phyloP scores from a whole-genome alignment of 2,113 vertebrate species.

The Crypturellus undulatus region DNA sequence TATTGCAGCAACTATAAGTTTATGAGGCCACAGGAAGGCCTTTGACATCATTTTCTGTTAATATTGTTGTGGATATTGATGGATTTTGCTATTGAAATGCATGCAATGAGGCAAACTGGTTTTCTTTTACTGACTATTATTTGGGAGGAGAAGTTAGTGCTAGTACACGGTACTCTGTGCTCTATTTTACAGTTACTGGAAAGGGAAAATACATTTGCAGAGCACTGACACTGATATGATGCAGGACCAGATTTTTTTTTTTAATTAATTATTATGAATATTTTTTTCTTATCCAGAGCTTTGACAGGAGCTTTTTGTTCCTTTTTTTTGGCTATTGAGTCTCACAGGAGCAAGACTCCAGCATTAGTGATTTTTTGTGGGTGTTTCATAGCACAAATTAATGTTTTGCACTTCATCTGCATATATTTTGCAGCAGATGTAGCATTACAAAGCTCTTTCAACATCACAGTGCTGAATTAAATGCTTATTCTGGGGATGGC shows the following conservation, averaged over 20 bases:
- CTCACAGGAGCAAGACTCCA: not conserved
- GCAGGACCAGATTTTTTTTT: not conserved
- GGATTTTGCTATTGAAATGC: not conserved
- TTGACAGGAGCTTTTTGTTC: slow-evolving; percentile 18
- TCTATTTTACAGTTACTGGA: not conserved
- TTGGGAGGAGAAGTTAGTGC: not conserved
- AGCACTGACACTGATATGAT: not conserved
- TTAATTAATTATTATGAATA: too few relatives aligned
- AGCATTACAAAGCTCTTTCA: not conserved
- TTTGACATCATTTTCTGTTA: not conserved
- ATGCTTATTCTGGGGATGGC: not conserved
- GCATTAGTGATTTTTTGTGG: not conserved
- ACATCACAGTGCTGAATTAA: not conserved
- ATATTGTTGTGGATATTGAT: not conserved
- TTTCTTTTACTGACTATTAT: not conserved
- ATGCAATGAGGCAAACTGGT: not conserved
- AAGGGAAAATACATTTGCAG: not conserved
- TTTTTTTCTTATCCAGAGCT: not conserved
- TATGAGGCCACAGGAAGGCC: not conserved
- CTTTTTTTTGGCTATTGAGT: not conserved
- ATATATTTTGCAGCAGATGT: not conserved
- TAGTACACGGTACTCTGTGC: not conserved
- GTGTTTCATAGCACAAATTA: not conserved
- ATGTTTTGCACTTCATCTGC: not conserved
- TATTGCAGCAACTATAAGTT: not conserved